phyloP scores from a whole-genome alignment of 2,113 vertebrate genomes.

The Piprites chloris region DNA sequence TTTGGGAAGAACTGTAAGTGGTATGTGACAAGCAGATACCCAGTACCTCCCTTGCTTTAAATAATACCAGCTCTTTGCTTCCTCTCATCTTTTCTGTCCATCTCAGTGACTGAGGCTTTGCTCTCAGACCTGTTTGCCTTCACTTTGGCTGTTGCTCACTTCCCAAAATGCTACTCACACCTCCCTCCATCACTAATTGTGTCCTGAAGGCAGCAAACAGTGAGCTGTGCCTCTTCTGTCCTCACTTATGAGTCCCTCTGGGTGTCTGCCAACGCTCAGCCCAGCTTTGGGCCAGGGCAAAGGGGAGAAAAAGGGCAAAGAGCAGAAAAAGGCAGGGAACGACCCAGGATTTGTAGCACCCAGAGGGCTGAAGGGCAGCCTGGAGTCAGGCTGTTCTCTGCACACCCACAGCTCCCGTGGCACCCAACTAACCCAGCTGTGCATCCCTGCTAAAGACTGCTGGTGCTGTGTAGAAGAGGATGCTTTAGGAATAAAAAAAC shows the following conservation, averaged over 20 bases:
- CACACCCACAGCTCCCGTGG: background rate
- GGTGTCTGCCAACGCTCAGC: background rate
- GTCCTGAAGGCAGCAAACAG: background rate
- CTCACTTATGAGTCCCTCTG: background rate
- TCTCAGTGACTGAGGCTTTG: background rate
- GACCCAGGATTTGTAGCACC: rapidly evolving
- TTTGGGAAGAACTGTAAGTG: background rate
- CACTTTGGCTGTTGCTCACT: rapidly evolving
- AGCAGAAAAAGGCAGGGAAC: too few species aligned
- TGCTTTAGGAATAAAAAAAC: background rate
- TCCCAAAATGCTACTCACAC: rapidly evolving
- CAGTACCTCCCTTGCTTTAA: background rate
- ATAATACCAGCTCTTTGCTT: background rate
- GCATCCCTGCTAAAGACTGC: background rate
- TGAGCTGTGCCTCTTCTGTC: rapidly evolving
- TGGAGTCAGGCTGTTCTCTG: background rate
- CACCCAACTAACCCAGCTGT: background rate
- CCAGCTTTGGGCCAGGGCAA: background rate
- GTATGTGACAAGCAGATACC: background rate
- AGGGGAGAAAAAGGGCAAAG: background rate
- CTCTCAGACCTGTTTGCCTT: background rate
- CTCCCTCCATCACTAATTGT: rapidly evolving
- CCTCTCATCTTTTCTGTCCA: rapidly evolving
- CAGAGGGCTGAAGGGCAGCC: background rate
- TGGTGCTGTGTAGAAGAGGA: rapidly evolving